Evolutionary conservation across 1,140 invertebrate genomes (phyloP).

Genomic region (Micrasema minimum): DNA sequence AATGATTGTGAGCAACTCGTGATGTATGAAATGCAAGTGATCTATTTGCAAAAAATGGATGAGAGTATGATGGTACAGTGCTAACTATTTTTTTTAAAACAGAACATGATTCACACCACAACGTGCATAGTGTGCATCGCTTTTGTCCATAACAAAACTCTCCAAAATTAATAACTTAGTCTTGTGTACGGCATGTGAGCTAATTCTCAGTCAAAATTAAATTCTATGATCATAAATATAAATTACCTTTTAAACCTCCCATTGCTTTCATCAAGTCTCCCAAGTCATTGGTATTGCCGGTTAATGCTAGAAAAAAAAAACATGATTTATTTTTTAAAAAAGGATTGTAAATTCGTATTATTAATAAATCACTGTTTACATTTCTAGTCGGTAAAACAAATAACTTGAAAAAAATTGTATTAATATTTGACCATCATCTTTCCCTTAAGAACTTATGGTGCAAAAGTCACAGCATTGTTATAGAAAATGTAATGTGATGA

Average conservation of each 20-base stretch:
- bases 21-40: no score
- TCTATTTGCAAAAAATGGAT: neutral
- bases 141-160: neutral
- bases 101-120: neutral
- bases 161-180: neutral
- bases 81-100: neutral
- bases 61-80: neutral
- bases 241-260: slow-evolving; percentile 32
- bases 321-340: neutral
- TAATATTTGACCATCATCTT: neutral
- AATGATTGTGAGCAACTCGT: no score
- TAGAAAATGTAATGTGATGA: no score
- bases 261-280: slow-evolving; percentile 37
- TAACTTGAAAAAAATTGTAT: neutral
- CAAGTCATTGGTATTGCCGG: neutral
- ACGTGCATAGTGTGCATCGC: neutral
- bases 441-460: neutral
- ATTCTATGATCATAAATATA: neutral
- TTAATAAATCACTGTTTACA: neutral
- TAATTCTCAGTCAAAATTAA: neutral
- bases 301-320: neutral
- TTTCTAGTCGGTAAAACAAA: neutral
- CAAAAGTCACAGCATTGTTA: neutral
- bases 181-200: neutral
- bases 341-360: neutral